Evolutionary conservation across 2,888 invertebrate genomes (phyloP).

Genomic region (Deilephila porcellus): DNA sequence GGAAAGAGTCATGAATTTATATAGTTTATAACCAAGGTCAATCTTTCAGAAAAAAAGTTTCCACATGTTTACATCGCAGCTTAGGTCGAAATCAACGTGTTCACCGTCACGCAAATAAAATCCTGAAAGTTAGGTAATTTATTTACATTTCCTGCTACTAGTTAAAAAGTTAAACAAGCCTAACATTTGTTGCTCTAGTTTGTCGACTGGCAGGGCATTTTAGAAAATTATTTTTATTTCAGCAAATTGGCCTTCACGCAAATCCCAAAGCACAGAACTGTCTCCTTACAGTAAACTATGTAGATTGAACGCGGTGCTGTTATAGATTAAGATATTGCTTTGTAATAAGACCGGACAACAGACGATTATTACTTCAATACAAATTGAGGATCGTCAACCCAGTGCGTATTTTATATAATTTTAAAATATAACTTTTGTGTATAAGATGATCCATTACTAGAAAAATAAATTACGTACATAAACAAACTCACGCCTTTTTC

Average conservation of each 20-base stretch:
- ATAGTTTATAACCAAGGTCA: too few species aligned
- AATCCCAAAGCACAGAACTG: slow-evolving; percentile 48
- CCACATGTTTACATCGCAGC: too few species aligned
- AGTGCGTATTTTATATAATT: too few species aligned
- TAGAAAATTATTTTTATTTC: slow-evolving; percentile 34
- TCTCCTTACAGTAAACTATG: slow-evolving; percentile 40
- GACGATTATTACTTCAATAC: neutral
- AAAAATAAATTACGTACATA: too few species aligned
- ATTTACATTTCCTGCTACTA: neutral
- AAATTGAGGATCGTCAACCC: too few species aligned
- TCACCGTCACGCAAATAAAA: neutral
- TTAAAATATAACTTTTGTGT: too few species aligned
- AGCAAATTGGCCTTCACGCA: slow-evolving; percentile 48
- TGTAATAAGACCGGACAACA: neutral
- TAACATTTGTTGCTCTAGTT: slow-evolving; percentile 23
- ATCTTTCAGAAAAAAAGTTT: too few species aligned
- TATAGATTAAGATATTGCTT: slow-evolving; percentile 40
- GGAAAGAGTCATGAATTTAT: too few species aligned
- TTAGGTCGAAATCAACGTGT: neutral
- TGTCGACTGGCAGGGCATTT: slow-evolving; percentile 27
- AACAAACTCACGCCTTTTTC: too few species aligned
- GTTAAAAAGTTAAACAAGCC: slow-evolving; percentile 26
- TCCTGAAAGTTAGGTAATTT: neutral
- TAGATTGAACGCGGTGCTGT: slow-evolving; percentile 26
- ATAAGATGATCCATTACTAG: too few species aligned